A percentile compares a stretch with the other conserved stretches of the same genome.
Evolutionary conservation across 2,113 vertebrate species (phyloP).

Genomic region (Antechinus stuartii): DNA sequence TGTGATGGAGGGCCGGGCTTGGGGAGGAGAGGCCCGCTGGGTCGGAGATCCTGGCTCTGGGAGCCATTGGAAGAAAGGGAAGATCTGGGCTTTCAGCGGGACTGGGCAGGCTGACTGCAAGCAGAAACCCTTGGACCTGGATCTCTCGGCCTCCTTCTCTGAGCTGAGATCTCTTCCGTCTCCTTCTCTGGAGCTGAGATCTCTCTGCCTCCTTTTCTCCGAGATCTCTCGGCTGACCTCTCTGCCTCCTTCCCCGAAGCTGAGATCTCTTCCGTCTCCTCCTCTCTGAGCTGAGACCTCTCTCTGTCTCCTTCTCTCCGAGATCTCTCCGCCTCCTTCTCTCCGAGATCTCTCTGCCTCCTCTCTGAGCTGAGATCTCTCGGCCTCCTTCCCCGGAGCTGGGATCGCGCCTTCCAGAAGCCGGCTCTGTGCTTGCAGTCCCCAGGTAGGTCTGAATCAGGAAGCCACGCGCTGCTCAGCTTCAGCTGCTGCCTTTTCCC

Average conservation of each 20-base stretch:
- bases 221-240: neutral
- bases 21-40: neutral
- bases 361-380: neutral
- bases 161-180: neutral
- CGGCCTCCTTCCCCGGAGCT: neutral
- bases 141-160: neutral
- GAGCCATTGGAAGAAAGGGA: neutral
- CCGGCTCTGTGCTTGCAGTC: neutral
- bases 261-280: neutral
- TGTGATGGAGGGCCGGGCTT: neutral
- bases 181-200: no score
- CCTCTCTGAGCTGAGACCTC: no score
- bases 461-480: neutral
- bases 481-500: neutral
- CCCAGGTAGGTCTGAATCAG: neutral
- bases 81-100: no score
- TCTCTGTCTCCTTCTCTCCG: no score
- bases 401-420: no score
- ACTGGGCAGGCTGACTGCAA: no score
- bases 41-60: no score
- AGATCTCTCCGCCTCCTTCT: no score
- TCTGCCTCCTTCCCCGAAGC: no score
- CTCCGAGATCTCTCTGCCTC: no score
- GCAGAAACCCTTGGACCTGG: no score
- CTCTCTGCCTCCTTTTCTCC: neutral